Conservation (phyloP, 2,113 vertebrate species). For the Pimephales promelas region DNA sequence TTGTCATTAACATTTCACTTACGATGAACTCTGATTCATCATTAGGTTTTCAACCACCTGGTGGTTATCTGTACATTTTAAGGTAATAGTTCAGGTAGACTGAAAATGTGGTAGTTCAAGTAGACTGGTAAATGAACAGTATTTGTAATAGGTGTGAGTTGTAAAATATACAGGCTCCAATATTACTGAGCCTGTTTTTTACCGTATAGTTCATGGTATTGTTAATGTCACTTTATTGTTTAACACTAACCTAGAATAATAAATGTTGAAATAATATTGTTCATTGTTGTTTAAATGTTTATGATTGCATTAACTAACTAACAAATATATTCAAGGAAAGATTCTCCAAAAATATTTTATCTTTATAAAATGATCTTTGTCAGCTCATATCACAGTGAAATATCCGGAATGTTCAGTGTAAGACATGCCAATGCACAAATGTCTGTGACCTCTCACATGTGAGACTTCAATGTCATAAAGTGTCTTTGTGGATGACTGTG, state of each 20-base stretch:
- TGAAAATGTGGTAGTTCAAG: not conserved
- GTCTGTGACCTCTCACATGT: slow-evolving; percentile 63
- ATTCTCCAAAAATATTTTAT: not conserved
- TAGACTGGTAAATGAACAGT: not conserved
- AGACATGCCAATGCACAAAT: slow-evolving; percentile 54
- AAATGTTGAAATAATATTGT: not conserved
- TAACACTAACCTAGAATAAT: not conserved
- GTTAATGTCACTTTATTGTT: not conserved
- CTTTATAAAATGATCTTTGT: not conserved
- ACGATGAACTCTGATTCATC: too few species aligned
- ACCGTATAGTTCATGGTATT: not conserved
- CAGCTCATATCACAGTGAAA: not conserved
- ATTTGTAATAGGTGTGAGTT: not conserved
- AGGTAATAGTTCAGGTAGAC: too few species aligned
- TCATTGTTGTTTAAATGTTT: too few species aligned
- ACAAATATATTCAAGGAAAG: not conserved
- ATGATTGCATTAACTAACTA: not conserved
- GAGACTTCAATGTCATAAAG: slow-evolving; percentile 25
- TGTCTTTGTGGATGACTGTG: not conserved
- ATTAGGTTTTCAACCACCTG: too few species aligned
- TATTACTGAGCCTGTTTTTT: not conserved
- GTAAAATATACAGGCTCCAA: not conserved
- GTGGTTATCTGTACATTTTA: too few species aligned
- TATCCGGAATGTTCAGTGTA: not conserved
- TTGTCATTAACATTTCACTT: too few species aligned